Evolutionary conservation across 2,113 vertebrate species (phyloP).

Genomic region (Hystrix cristata): DNA sequence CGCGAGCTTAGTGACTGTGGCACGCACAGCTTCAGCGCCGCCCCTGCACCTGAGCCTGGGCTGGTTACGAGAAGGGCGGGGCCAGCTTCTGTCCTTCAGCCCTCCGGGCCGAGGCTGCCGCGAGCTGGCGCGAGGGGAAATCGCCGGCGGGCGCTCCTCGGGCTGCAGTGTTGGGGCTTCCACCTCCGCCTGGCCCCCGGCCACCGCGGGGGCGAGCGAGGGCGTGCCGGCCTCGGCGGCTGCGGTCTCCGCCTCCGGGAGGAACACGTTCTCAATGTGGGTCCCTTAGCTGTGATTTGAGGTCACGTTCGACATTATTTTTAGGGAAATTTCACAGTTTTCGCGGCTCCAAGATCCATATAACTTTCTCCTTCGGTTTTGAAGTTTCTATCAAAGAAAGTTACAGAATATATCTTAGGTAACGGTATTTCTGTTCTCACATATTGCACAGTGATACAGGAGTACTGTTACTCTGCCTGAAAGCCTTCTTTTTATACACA

Average conservation of each 20-base stretch:
- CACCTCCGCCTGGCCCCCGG: background rate
- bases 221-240: too few species aligned
- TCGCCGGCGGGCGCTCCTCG: background rate
- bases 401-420: background rate
- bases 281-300: slow-evolving; percentile 24
- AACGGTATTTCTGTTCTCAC: background rate
- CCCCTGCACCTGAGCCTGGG: background rate
- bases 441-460: background rate
- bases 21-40: too few species aligned
- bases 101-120: background rate
- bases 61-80: background rate
- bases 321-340: slow-evolving; percentile 28
- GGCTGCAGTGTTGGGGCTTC: background rate
- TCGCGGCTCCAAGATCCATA: background rate
- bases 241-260: too few species aligned
- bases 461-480: background rate
- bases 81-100: background rate
- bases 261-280: background rate
- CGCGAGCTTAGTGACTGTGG: background rate
- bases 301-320: background rate
- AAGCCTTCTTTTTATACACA: background rate
- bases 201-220: background rate
- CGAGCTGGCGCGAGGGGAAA: background rate
- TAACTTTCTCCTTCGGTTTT: background rate
- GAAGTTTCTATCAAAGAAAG: slow-evolving; percentile 25